Evolutionary conservation across 2,888 invertebrate species (phyloP), one percentile per base, ranked within the genome.

Genomic region (Drosophila paramelanica): DNA sequence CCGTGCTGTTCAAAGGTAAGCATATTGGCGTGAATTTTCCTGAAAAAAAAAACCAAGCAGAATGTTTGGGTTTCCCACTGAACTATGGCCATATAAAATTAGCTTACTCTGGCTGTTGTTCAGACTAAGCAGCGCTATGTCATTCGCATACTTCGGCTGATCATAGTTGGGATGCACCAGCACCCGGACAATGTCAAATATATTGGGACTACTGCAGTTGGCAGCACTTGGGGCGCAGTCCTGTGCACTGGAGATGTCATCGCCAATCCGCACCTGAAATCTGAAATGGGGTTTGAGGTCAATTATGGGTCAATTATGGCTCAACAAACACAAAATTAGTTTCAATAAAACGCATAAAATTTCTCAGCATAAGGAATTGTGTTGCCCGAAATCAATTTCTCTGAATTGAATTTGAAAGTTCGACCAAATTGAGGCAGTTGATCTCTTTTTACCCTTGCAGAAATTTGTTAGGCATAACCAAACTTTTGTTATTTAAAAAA

Each of bases 211-310:
- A 2, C 92, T 92, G 69, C 94, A 94, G 13, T 79, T 75, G 52
- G 73, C 53, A 5, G 77, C 59, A 53, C 17, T 84, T 2, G 73
- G 42, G 7, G 90, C 89, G 81, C 94, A 94, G 73, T 94, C 93
- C 17, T 79, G 53, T 0, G 27, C 20, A 13, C 64, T 89, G 88
- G 38, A 93, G 67, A 82, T 58, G 31, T 95, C 94, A 71, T 95
- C 96, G 3, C 96, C 96, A 38, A 96, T 91, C 33, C 95, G 93
- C 11, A 95, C 94, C 33, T 94, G 94, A 53, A 93, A 90, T 64
- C 95, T 95, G 76, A 61, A 88, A 20, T 11, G n/a, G 45, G 23
- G 20, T 20, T 23, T 17, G 17, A 17, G n/a, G n/a, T n/a, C n/a
- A n/a, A n/a, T n/a, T n/a, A n/a, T n/a, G n/a, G n/a, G n/a, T n/a